Base-by-base conservation (phyloP, 2,888 invertebrate genomes). In the Laspeyria flexula region DNA sequence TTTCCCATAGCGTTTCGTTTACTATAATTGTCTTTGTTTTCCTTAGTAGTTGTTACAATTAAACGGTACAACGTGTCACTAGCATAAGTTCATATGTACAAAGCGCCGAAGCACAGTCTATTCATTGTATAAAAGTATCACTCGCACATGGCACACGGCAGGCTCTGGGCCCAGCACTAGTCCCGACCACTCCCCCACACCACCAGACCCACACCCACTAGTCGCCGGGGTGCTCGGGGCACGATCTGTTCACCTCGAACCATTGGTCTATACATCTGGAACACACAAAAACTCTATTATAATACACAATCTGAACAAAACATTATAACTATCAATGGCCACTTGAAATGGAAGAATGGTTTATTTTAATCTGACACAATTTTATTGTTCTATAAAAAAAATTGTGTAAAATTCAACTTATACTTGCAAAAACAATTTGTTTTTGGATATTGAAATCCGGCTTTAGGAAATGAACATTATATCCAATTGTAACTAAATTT, bases 221-320 rank as follows among this genome's bases (percentile, higher is more conserved):
- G 94, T 99, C 99, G 79, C 97, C 97, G 74, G 99, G 99, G 93
- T 99, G 99, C 93, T 99, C 99, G 45, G 99, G 99, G 94, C 99
- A 99, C 81, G 98, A 98, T 91, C 99, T 96, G 94, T 99, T 99
- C 87, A 98, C 97, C 93, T 98, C 97, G 93, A 99, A 99, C 99
- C 99, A 99, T 93, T 97, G 96, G 94, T 99, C 99, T 93, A 99
- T 99, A 94, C 99, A 99, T 90, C 98, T 99, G 94, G 40, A 96
- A 95, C 57, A 44, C 69, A 39, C 67, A 65, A 59, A 48, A 15
- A 40, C 21, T 21, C 7, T 6, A 3, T 7, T 25, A 25, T 25
- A 25, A 6, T 25, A 25, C 9, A 7, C 21, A n/a, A n/a, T n/a
- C n/a, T n/a, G n/a, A n/a, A n/a, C n/a, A n/a, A n/a, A n/a, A n/a